Percentiles rank a stretch among this genome's conserved stretches.
These are phyloP conservation scores for Spisula solida DNA, from an alignment of 2,888 invertebrate species.

Conservation along the genomic window DNA sequence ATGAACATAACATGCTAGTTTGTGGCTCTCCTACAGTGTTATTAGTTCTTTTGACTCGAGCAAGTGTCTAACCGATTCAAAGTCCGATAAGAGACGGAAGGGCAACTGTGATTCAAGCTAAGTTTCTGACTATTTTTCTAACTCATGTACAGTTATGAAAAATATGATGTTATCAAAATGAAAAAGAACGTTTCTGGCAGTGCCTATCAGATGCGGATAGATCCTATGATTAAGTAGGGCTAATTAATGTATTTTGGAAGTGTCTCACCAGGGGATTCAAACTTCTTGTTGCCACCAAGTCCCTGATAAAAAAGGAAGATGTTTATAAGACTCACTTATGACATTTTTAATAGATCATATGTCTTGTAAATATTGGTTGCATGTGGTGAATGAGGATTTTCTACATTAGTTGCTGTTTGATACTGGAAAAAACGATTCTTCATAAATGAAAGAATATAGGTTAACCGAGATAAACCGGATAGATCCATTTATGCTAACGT, in stretches of 20 bases:
- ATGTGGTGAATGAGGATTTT: slow-evolving; percentile 3
- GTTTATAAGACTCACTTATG: slow-evolving; percentile 41
- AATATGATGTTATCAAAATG: slow-evolving; percentile 67
- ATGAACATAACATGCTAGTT: slow-evolving; percentile 59
- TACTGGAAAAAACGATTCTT: background rate
- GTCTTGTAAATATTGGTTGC: slow-evolving; percentile 17
- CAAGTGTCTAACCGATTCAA: slow-evolving; percentile 67
- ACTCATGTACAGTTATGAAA: slow-evolving; percentile 60
- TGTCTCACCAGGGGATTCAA: slow-evolving; percentile 44
- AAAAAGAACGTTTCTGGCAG: slow-evolving; percentile 62
- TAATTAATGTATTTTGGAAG: slow-evolving; percentile 67
- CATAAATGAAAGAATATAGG: background rate
- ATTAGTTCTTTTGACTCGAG: slow-evolving; percentile 69
- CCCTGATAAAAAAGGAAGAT: slow-evolving; percentile 48
- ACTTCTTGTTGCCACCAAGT: slow-evolving; percentile 40
- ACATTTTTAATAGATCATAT: slow-evolving; percentile 49
- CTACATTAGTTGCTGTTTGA: slow-evolving; percentile 14
- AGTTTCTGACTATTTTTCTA: slow-evolving; percentile 31
- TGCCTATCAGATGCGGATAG: slow-evolving; percentile 56
- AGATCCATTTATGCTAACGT: background rate
- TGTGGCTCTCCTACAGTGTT: slow-evolving; percentile 64
- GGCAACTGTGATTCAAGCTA: slow-evolving; percentile 27
- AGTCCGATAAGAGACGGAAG: slow-evolving; percentile 38
- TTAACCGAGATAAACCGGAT: background rate
- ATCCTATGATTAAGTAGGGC: slow-evolving; percentile 39